These are phyloP conservation scores for Perizoma flavofasciatum DNA, from an alignment of 2,888 invertebrate species.

Conservation along the genomic window DNA sequence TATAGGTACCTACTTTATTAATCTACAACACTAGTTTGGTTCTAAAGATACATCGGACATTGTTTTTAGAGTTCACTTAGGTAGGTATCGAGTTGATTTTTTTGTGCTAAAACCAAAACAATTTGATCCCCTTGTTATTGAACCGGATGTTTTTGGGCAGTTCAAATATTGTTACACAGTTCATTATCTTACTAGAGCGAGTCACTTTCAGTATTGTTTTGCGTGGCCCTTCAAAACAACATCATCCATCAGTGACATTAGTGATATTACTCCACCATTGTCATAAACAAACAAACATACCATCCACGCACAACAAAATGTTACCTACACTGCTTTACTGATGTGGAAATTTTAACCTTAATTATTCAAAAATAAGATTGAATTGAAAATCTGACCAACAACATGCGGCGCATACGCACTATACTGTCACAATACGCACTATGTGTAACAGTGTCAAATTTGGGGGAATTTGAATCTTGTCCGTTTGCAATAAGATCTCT, in stretches of 20 bases:
- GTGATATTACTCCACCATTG: too few relatives aligned
- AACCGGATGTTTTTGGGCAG: constrained; percentile 14
- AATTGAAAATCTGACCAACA: neutral
- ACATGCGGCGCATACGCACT: too few relatives aligned
- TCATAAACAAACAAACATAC: constrained; percentile 23
- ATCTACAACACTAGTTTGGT: too few relatives aligned
- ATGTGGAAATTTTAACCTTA: constrained; percentile 6
- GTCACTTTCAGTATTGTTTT: constrained; percentile 24
- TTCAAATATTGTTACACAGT: constrained; percentile 11
- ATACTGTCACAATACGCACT: too few relatives aligned
- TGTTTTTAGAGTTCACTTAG: too few relatives aligned
- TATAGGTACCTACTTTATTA: too few relatives aligned
- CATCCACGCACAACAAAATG: neutral
- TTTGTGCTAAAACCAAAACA: too few relatives aligned
- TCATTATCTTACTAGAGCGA: constrained; percentile 12
- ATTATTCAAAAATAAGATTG: neutral
- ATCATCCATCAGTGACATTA: constrained; percentile 26
- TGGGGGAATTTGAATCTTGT: constrained; percentile 5
- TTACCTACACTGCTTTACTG: too few relatives aligned
- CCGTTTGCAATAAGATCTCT: neutral
- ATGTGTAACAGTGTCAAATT: too few relatives aligned
- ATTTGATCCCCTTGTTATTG: neutral
- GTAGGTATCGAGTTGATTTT: too few relatives aligned
- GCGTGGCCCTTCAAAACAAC: constrained; percentile 10
- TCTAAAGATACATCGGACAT: too few relatives aligned